These are phyloP conservation scores for Alcis repandata DNA, from an alignment of 2,888 invertebrate genomes.

Conservation along the genomic window DNA sequence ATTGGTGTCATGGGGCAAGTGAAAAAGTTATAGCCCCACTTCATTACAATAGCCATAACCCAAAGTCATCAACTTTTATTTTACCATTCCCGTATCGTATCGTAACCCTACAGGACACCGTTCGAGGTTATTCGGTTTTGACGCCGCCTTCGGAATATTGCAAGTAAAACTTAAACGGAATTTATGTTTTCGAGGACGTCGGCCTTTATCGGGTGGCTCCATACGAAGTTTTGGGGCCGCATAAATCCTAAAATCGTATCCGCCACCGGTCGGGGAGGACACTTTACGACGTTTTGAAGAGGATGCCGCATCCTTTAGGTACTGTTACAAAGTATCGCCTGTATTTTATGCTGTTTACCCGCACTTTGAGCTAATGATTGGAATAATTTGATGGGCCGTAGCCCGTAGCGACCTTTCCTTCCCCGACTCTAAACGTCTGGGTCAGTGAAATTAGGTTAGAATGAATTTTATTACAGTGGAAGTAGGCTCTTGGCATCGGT, in stretches of 20 bases:
- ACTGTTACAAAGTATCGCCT: slow-evolving; percentile 43
- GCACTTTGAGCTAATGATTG: slow-evolving; percentile 44
- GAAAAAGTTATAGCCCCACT: slow-evolving; percentile 36
- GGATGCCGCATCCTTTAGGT: slow-evolving; percentile 52
- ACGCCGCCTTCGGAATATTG: slow-evolving; percentile 38
- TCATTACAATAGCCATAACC: slow-evolving; percentile 38
- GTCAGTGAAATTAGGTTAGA: slow-evolving; percentile 33
- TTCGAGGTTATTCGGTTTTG: slow-evolving; percentile 40
- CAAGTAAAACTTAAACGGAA: slow-evolving; percentile 52
- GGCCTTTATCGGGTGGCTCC: slow-evolving; percentile 60
- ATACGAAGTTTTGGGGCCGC: slow-evolving; percentile 62
- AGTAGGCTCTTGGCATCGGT: slow-evolving; percentile 26
- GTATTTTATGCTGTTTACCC: slow-evolving; percentile 47
- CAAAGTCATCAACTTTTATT: slow-evolving; percentile 41
- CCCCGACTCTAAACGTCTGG: slow-evolving; percentile 39
- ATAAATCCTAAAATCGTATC: slow-evolving; percentile 67
- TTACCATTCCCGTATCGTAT: slow-evolving; percentile 41
- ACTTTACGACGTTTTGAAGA: slow-evolving; percentile 62
- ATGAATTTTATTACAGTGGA: slow-evolving; percentile 26
- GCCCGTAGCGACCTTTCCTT: slow-evolving; percentile 44
- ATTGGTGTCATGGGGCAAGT: slow-evolving; percentile 30
- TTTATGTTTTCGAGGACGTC: slow-evolving; percentile 60
- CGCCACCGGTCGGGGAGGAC: slow-evolving; percentile 56
- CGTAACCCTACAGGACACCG: slow-evolving; percentile 37
- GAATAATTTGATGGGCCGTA: slow-evolving; percentile 39